Evolutionary conservation across 2,113 vertebrate species (phyloP).

Genomic region (Trematocara unimaculatum): DNA sequence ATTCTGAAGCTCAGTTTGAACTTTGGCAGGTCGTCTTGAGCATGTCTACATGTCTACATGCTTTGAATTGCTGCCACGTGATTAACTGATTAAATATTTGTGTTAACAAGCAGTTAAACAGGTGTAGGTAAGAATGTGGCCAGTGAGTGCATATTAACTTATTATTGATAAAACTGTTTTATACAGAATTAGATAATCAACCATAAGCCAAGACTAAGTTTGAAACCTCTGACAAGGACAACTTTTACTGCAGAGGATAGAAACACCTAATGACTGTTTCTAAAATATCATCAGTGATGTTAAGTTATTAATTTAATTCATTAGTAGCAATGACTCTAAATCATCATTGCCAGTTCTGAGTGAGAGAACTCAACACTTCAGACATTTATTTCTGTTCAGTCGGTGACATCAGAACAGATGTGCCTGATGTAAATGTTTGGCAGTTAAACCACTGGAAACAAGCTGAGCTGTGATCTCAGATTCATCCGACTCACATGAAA

Average conservation of each 20-base stretch:
- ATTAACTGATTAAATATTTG: not conserved
- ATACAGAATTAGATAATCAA: not conserved
- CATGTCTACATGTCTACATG: not conserved
- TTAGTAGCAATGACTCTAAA: not conserved
- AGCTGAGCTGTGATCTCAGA: constrained; percentile 34
- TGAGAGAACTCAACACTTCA: constrained; percentile 27
- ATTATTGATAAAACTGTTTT: not conserved
- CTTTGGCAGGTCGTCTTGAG: not conserved
- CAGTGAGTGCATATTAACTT: not conserved
- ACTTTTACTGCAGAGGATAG: not conserved
- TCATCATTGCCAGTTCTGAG: not conserved
- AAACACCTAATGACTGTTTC: not conserved
- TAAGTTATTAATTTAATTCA: not conserved
- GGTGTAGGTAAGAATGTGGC: not conserved
- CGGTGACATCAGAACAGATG: constrained; percentile 48
- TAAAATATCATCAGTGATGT: not conserved
- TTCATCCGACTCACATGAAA: not conserved
- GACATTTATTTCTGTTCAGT: constrained; percentile 40
- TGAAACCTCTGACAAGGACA: not conserved
- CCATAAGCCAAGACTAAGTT: not conserved
- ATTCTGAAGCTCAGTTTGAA: not conserved
- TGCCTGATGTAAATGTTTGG: constrained; percentile 35
- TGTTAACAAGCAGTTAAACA: not conserved
- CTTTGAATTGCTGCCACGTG: not conserved
- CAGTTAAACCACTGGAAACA: not conserved